Evolutionary conservation across 2,113 vertebrate genomes (phyloP).

Genomic region (Pomatostomus ruficeps): DNA sequence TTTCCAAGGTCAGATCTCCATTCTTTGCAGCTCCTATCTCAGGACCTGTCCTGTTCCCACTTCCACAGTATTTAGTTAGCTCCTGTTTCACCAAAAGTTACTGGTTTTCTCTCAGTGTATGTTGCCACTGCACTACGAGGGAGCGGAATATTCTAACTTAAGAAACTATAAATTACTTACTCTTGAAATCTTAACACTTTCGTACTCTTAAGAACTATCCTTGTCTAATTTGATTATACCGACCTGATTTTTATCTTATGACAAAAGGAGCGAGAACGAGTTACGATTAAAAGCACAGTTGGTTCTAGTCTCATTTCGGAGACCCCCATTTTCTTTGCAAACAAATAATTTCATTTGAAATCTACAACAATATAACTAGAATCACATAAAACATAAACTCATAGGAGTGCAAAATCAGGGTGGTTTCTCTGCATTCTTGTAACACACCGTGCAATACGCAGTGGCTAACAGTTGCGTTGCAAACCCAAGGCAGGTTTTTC

Average conservation of each 20-base stretch:
- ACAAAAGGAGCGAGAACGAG: slow-evolving; percentile 36
- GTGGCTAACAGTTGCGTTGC: background rate
- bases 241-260: slow-evolving; percentile 53
- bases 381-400: background rate
- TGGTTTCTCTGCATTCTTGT: rapidly evolving
- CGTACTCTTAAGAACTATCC: slow-evolving; percentile 31
- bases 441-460: background rate
- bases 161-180: slow-evolving; percentile 44
- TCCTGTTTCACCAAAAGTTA: slow-evolving; percentile 37
- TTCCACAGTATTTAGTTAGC: background rate
- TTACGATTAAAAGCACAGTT: background rate
- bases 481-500: background rate
- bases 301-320: background rate
- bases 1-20: background rate
- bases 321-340: background rate
- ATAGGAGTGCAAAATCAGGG: rapidly evolving
- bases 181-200: slow-evolving; percentile 53
- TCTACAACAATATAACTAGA: background rate
- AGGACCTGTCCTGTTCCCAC: background rate
- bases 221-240: slow-evolving; percentile 53
- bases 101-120: background rate
- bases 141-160: slow-evolving; percentile 52
- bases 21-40: background rate
- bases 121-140: background rate
- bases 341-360: background rate